Evolutionary conservation across 2,113 vertebrate species (phyloP).

Genomic region (Prunella himalayana): DNA sequence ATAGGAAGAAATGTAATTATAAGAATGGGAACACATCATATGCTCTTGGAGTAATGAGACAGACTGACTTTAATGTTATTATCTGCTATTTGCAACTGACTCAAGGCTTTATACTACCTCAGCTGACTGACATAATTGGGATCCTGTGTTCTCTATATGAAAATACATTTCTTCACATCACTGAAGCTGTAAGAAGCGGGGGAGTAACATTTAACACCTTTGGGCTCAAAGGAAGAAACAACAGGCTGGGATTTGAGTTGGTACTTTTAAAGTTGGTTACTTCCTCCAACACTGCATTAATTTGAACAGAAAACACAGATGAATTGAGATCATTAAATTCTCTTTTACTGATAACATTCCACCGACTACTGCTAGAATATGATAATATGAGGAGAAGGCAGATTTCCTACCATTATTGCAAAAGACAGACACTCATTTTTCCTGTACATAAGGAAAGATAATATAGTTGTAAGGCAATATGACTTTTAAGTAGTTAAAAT

Average conservation of each 20-base stretch:
- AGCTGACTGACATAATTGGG: background rate
- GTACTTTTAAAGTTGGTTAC: background rate
- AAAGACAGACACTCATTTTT: background rate
- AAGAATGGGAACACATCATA: background rate
- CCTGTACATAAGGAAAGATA: background rate
- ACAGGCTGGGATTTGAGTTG: background rate
- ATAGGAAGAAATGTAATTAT: background rate
- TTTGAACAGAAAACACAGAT: slow-evolving; percentile 7
- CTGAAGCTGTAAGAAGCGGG: background rate
- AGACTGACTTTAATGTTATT: background rate
- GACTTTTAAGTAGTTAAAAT: background rate
- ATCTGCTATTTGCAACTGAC: background rate
- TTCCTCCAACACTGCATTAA: slow-evolving; percentile 32
- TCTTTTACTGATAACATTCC: background rate
- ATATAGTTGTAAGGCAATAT: background rate
- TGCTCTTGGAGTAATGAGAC: background rate
- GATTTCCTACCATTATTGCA: background rate
- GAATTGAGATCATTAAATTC: background rate
- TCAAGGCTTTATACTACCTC: background rate
- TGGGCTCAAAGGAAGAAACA: slow-evolving; percentile 8
- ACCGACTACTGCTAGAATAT: background rate
- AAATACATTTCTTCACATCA: background rate
- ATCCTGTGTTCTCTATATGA: background rate
- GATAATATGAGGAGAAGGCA: background rate
- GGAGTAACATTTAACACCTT: background rate